Evolutionary conservation across 2,113 vertebrate species (phyloP).

Genomic region (Marmota flaviventris): DNA sequence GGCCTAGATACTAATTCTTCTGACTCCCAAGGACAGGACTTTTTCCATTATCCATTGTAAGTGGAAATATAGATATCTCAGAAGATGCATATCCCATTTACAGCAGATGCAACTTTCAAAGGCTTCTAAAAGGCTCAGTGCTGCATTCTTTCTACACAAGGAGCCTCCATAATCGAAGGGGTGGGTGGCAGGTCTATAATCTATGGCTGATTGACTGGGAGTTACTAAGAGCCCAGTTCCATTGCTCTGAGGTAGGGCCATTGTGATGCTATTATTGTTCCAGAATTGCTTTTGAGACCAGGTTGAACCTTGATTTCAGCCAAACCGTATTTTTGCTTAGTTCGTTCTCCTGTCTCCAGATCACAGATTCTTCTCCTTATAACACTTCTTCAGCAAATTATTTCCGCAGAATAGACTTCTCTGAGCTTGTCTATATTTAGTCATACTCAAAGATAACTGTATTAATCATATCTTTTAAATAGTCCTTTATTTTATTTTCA

Average conservation of each 20-base stretch:
- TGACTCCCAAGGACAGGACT: accelerated
- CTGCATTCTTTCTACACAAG: background rate
- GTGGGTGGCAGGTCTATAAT: too few relatives aligned
- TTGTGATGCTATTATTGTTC: accelerated
- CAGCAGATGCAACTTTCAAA: background rate
- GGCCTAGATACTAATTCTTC: background rate
- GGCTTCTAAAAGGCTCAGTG: background rate
- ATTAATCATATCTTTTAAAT: background rate
- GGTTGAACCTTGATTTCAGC: background rate
- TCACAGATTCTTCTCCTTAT: background rate
- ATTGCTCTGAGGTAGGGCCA: too few relatives aligned
- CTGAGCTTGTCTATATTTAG: background rate
- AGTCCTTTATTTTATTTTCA: background rate
- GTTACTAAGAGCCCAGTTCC: background rate
- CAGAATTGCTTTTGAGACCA: background rate
- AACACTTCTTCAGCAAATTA: background rate
- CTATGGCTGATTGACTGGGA: background rate
- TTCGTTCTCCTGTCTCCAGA: background rate
- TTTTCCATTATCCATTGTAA: background rate
- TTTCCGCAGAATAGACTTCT: background rate
- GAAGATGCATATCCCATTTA: background rate
- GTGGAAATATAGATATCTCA: background rate
- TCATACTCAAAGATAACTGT: background rate
- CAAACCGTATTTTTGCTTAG: background rate
- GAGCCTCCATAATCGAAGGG: background rate